Evolutionary conservation across 2,113 vertebrate genomes (phyloP).

Genomic region (Capreolus pygargus): DNA sequence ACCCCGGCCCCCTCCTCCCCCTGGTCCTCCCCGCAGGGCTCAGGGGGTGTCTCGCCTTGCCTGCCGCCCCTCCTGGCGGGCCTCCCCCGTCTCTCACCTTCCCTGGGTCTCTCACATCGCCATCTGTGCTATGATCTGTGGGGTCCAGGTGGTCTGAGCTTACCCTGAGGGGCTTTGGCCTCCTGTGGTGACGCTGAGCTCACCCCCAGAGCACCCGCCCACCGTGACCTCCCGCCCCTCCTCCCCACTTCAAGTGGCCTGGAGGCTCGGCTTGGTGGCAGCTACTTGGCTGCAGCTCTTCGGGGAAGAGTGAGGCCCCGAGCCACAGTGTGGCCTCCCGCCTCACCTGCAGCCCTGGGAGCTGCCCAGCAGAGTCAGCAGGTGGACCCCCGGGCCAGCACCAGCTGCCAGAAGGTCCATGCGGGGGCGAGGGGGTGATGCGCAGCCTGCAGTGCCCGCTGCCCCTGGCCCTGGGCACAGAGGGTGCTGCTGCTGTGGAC

Average conservation of each 20-base stretch:
- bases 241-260: not conserved
- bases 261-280: not conserved
- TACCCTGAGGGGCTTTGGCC: not conserved
- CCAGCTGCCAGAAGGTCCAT: not conserved
- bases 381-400: fast-evolving
- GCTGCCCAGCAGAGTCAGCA: not conserved
- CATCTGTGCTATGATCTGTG: fast-evolving
- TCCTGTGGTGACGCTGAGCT: not conserved
- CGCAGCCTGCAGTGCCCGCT: fast-evolving
- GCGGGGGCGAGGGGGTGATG: fast-evolving
- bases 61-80: not conserved
- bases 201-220: fast-evolving
- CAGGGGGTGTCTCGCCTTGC: fast-evolving
- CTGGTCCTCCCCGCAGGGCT: fast-evolving
- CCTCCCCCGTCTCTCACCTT: not conserved
- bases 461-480: fast-evolving
- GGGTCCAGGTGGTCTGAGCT: not conserved
- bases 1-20: fast-evolving
- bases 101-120: not conserved
- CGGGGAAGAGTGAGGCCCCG: fast-evolving
- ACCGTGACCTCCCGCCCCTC: fast-evolving
- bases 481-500: fast-evolving
- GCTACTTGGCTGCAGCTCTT: not conserved
- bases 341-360: not conserved
- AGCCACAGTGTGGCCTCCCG: fast-evolving